Conservation (phyloP, 2,888 invertebrate species). For the Trichacis sp. region DNA sequence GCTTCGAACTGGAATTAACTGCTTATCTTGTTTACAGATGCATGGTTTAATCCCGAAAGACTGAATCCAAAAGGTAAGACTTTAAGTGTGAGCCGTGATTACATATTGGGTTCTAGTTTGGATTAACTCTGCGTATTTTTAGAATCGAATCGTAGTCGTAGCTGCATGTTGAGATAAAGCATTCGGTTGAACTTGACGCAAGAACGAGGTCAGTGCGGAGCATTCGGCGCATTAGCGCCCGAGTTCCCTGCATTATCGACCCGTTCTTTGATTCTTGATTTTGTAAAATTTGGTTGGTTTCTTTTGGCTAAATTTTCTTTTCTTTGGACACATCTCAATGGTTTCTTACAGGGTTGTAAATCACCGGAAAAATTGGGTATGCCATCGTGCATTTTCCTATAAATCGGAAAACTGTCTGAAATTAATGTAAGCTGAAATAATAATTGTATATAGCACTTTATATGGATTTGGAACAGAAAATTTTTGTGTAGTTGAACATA, state of each 20-base stretch:
- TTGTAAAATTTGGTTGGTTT: too few relatives aligned
- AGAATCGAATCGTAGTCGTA: neutral
- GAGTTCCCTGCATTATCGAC: too few relatives aligned
- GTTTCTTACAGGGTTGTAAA: too few relatives aligned
- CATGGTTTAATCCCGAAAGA: conserved; percentile 93
- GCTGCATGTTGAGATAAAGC: neutral
- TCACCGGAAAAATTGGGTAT: too few relatives aligned
- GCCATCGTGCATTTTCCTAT: too few relatives aligned
- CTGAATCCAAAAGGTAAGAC: conserved; percentile 90
- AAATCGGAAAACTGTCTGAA: too few relatives aligned
- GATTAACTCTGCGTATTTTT: neutral
- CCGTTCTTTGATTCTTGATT: neutral
- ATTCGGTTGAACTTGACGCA: neutral
- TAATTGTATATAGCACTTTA: too few relatives aligned
- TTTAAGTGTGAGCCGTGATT: neutral
- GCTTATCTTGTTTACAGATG: conserved; percentile 81
- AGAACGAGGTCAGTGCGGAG: neutral
- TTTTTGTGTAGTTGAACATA: too few relatives aligned
- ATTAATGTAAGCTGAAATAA: too few relatives aligned
- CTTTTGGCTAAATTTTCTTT: too few relatives aligned
- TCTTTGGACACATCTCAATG: too few relatives aligned
- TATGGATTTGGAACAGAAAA: too few relatives aligned
- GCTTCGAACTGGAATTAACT: conserved; percentile 52
- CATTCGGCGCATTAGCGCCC: neutral
- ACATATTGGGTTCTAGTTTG: neutral